Percentiles rank a stretch among this genome's conserved stretches.
These are phyloP conservation scores for Glareola pratincola DNA, from an alignment of 2,113 vertebrate species.

Conservation along the genomic window DNA sequence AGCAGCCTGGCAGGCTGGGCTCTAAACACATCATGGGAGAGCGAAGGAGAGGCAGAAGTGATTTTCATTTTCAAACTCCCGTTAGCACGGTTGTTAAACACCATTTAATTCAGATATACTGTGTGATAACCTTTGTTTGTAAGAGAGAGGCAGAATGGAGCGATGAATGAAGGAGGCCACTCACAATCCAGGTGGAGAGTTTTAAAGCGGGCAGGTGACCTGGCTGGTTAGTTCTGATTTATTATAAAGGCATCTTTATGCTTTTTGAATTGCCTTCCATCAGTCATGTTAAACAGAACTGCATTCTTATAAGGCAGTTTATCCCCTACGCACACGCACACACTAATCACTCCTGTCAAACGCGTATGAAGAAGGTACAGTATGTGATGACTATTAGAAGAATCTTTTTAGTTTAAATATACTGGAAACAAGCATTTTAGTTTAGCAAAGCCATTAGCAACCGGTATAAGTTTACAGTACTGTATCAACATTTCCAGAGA, in stretches of 20 bases:
- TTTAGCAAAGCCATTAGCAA: neutral
- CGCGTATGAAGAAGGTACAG: neutral
- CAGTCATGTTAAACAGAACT: neutral
- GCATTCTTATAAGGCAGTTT: neutral
- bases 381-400: neutral
- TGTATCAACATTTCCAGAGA: neutral
- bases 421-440: neutral
- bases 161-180: neutral
- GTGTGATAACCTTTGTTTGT: neutral
- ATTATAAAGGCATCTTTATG: constrained; percentile 34
- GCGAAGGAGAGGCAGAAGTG: neutral
- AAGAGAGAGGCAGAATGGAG: neutral
- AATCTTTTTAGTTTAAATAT: neutral
- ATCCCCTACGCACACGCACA: neutral
- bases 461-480: neutral
- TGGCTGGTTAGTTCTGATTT: constrained; percentile 26
- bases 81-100: neutral
- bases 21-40: neutral
- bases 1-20: neutral
- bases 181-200: neutral
- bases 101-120: neutral
- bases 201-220: constrained; percentile 5
- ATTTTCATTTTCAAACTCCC: neutral
- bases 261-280: constrained; percentile 9
- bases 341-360: neutral